Evolutionary conservation across 2,888 invertebrate species (phyloP).

Genomic region (Lomographa bimaculata): DNA sequence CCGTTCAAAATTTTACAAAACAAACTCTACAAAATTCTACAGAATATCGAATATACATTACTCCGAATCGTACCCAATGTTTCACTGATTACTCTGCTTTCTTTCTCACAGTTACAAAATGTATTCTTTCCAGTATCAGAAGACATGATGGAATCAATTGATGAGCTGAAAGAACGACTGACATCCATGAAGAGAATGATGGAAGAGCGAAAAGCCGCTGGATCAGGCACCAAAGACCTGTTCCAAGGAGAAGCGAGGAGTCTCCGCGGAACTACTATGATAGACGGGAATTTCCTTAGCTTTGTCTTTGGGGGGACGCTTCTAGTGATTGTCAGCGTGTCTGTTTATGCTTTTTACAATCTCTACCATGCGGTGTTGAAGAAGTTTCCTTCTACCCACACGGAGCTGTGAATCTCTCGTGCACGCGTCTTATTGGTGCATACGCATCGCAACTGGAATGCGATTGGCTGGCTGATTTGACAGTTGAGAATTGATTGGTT

Average conservation of each 20-base stretch:
- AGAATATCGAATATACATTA: no score
- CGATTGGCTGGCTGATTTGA: conserved; percentile 25
- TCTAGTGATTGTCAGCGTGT: conserved; percentile 90
- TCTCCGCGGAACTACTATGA: conserved; percentile 85
- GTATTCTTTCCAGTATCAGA: conserved; percentile 52
- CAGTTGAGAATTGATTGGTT: conserved; percentile 7
- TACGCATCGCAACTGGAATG: conserved; percentile 28
- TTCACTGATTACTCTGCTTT: no score
- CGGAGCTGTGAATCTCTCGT: conserved; percentile 86
- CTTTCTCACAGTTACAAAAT: no score
- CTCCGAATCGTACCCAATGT: no score
- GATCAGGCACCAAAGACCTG: conserved; percentile 72
- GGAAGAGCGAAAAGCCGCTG: conserved; percentile 86
- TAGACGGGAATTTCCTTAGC: conserved; percentile 92
- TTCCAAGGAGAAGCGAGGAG: conserved; percentile 75
- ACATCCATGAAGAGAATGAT: conserved; percentile 92
- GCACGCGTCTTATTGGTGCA: conserved; percentile 19
- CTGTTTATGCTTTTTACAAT: conserved; percentile 93
- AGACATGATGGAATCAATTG: conserved; percentile 88
- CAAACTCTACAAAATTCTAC: no score
- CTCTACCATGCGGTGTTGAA: conserved; percentile 86
- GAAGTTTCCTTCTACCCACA: conserved; percentile 91
- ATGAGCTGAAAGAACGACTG: conserved; percentile 90
- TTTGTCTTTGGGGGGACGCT: conserved; percentile 92
- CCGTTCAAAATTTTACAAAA: no score